These are phyloP conservation scores for Syrmaticus mikado DNA, from an alignment of 2,113 vertebrate genomes.

Conservation along the genomic window DNA sequence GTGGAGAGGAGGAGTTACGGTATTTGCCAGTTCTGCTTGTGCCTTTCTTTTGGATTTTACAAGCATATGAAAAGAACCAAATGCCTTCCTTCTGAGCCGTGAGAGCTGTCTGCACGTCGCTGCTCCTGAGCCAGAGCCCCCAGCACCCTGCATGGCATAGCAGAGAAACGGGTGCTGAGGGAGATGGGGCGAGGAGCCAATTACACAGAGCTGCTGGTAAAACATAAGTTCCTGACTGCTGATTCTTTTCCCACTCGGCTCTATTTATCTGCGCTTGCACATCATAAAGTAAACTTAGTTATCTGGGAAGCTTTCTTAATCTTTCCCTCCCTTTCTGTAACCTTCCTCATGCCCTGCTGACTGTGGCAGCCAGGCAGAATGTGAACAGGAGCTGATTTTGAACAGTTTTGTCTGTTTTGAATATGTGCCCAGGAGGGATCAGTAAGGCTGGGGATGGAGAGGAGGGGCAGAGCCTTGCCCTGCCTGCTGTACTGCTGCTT, in stretches of 20 bases:
- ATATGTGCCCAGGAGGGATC: neutral
- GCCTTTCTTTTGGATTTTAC: neutral
- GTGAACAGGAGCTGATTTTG: neutral
- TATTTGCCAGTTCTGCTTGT: neutral
- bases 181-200: neutral
- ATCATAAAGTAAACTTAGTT: neutral
- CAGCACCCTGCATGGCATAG: neutral
- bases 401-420: neutral
- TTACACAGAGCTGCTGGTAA: neutral
- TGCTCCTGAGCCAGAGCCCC: neutral
- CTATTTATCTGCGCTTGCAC: neutral
- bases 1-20: neutral
- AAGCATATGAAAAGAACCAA: neutral
- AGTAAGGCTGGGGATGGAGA: neutral
- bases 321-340: neutral
- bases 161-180: neutral
- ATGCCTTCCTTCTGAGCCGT: neutral
- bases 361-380: neutral
- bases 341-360: neutral
- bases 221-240: neutral
- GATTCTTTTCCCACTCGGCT: neutral
- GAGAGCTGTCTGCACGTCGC: neutral
- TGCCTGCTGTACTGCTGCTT: neutral
- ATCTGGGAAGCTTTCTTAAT: neutral
- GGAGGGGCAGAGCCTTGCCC: neutral